Base-by-base conservation (phyloP, 1,140 invertebrate species). In the Megathymus violae region DNA sequence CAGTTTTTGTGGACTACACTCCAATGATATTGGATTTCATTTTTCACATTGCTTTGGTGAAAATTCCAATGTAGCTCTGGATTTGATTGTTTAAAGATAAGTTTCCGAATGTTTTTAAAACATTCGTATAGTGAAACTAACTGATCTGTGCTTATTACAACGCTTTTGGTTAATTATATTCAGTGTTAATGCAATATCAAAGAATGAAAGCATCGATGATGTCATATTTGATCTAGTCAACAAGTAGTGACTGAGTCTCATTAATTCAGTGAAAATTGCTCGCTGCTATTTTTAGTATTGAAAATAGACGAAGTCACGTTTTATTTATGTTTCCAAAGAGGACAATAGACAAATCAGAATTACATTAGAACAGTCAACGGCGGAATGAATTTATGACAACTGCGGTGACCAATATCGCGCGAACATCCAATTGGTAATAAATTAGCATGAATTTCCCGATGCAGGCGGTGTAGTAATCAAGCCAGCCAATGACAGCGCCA, bases 381-480 rank as follows among this genome's bases (percentile, higher is more conserved):
- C 54, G 50, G 47, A 78, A 76, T 75, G 52, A 76, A 85, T 80
- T 83, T 82, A 81, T 71, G 71, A 71, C 61, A 62, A 52, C 22
- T 61, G 46, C 68, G 59, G 58, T 50, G 64, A 64, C 58, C 70
- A 74, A 78, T 78, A 72, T 62, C 64, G 68, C 61, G 65, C 52
- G 60, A 71, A 64, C 44, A 67, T 48, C 63, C 9, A 40, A 14
- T 15, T 65, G 16, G 72, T 71, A 66, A 82, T 87, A 80, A 85
- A 85, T 85, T 81, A 71, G 62, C 64, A 65, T 50, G 67, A 78
- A 81, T 78, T 82, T 76, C 74, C 75, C 74, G 70, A 77, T 72
- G 74, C 76, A 78, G 71, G 71, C 78, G 67, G 64, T 69, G 76
- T 80, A 69, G 78, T 78, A 89, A 85, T 86, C 79, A 80, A 73